Evolutionary conservation across 2,888 invertebrate species (phyloP).

Genomic region (Drosophila borborema): DNA sequence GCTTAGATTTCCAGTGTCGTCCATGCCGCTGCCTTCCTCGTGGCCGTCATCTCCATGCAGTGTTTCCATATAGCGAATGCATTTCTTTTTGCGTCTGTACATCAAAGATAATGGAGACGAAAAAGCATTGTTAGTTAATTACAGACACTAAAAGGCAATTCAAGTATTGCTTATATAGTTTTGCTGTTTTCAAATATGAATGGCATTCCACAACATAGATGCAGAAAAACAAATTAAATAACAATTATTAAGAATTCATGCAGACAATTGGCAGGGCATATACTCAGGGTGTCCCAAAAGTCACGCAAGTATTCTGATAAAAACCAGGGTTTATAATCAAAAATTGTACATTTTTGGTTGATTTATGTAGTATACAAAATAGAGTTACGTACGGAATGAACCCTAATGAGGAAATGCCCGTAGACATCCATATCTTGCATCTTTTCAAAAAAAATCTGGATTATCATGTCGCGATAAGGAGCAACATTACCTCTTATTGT

Average conservation of each 20-base stretch:
- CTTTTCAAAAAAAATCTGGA: too few species aligned
- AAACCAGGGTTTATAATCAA: too few species aligned
- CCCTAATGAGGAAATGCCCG: too few species aligned
- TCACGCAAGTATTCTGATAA: too few species aligned
- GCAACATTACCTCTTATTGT: too few species aligned
- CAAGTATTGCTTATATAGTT: neutral
- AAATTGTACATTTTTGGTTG: too few species aligned
- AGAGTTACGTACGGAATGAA: too few species aligned
- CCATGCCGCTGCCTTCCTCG: conserved; percentile 87
- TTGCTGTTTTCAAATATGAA: conserved; percentile 27
- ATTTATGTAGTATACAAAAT: too few species aligned
- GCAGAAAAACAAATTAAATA: conserved; percentile 17
- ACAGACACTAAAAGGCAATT: neutral
- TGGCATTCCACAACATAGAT: conserved; percentile 44
- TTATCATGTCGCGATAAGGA: too few species aligned
- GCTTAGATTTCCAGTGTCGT: conserved; percentile 66
- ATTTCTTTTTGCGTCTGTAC: conserved; percentile 97
- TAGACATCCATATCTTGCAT: too few species aligned
- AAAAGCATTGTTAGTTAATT: neutral
- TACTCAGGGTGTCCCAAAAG: neutral
- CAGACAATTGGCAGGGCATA: conserved; percentile 9
- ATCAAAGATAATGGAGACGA: conserved; percentile 3
- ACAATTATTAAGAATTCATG: conserved; percentile 21
- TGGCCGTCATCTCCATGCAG: conserved; percentile 85
- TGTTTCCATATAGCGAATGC: conserved; percentile 97